Conservation (phyloP, 2,797 vertebrate genomes). For the Tokudaia tokunoshimensis region DNA sequence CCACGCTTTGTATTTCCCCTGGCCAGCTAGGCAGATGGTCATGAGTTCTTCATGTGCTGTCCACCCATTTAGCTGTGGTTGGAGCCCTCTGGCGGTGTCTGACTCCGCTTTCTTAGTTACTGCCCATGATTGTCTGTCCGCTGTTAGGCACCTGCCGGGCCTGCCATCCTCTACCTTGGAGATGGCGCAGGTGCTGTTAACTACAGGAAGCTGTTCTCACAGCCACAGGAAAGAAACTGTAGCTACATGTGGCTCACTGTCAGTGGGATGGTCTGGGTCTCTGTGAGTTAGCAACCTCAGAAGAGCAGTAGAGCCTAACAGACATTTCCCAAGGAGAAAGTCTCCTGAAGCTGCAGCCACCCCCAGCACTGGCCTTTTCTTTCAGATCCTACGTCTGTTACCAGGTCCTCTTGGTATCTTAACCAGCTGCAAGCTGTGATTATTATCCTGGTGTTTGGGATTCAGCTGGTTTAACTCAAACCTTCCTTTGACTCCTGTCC, state of each 20-base stretch:
- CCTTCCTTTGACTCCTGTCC: not conserved
- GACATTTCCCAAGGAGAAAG: not conserved
- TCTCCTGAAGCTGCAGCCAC: not conserved
- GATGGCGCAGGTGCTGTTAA: not conserved
- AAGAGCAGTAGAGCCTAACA: not conserved
- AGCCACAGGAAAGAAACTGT: not conserved
- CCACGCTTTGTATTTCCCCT: not conserved
- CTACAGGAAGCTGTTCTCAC: not conserved
- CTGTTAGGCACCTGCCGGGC: too few species aligned
- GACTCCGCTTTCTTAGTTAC: not conserved
- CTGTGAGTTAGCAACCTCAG: not conserved
- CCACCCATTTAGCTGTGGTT: not conserved
- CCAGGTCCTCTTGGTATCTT: not conserved
- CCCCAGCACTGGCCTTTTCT: not conserved
- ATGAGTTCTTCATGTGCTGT: not conserved
- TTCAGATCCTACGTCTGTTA: not conserved
- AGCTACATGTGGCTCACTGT: not conserved
- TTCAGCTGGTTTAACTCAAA: not conserved
- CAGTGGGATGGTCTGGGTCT: not conserved
- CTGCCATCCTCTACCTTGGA: not conserved
- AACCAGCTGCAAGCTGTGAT: not conserved
- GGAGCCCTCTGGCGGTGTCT: not conserved
- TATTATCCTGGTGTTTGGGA: not conserved
- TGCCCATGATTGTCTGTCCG: not conserved
- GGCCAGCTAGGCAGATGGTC: not conserved